Base-by-base conservation (phyloP, 2,797 vertebrate species). In the Petrocephalus sullivani region DNA sequence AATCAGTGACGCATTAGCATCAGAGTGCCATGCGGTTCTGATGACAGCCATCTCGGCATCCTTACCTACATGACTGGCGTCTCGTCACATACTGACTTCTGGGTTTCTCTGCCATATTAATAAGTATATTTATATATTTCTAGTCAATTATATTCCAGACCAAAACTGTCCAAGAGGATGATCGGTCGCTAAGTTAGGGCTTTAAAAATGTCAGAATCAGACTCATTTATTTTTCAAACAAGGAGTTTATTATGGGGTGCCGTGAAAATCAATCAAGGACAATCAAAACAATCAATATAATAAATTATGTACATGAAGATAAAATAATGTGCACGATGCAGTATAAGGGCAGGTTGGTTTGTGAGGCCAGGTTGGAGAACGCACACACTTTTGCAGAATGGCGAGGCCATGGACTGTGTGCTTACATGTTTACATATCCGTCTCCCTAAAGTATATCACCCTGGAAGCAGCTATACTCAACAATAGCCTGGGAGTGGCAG, bases 1-100 rank as follows among this genome's bases (percentile, higher is more conserved):
- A 37, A 75, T 33, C 19, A 91, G 92, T 87, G 90, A 94, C 94
- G 92, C 94, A 94, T 95, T 95, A 95, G 92, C 91, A 92, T 93
- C 92, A 92, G 91, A 92, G 93, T 93, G 92, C 91, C 90, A 92
- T 87, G 46, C 85, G 90, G 23, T 23, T 37, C 37, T 89, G 60
- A 90, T 87, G 92, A 92, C 92, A 91, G 92, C 90, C 85, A 46
- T 57, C 14, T 60, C 19, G 33, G 12, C 9, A 54, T 56, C 12
- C 1, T 28, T 23, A 1, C 19, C 1, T 1, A 56, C 51, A 14
- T 5, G 21, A 16, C 28, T 57, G 28, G 83, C 49, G 9, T 16
- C 14, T 41, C 71, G 6, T 46, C 37, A 78, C 6, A 81, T 1
- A 7, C 6, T n/a, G 41, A 81, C 41, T 49, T 49, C 75, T 49